A percentile compares a stretch with the other conserved stretches of the same genome.
phyloP scores from a whole-genome alignment of 2,888 invertebrate species.

The Unio delphinus region DNA sequence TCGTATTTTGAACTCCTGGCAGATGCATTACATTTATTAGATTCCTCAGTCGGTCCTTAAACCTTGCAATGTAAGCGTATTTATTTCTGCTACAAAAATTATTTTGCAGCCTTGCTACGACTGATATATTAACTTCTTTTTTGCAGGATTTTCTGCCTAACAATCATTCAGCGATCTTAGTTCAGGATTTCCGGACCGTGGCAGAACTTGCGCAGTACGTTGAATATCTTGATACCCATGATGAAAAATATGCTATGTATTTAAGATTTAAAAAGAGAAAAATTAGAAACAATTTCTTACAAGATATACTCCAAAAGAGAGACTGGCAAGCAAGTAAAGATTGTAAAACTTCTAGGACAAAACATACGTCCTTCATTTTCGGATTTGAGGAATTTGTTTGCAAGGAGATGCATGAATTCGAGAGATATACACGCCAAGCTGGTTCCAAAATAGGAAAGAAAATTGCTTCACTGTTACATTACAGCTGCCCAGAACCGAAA shows the following conservation, averaged over 20 bases:
- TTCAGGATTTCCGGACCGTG: slow-evolving; percentile 58
- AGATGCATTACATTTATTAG: no score
- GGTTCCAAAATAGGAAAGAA: slow-evolving; percentile 20
- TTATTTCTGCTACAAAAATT: no score
- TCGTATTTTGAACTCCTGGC: no score
- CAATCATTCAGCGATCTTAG: slow-evolving; percentile 56
- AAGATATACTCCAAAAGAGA: slow-evolving; percentile 37
- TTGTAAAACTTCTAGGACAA: slow-evolving; percentile 1
- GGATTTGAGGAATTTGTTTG: slow-evolving; percentile 66
- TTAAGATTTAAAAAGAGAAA: slow-evolving; percentile 47
- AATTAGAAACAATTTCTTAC: slow-evolving; percentile 49
- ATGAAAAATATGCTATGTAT: slow-evolving; percentile 55
- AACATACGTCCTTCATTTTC: slow-evolving; percentile 26
- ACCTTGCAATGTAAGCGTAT: no score
- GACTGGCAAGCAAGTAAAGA: slow-evolving; percentile 38
- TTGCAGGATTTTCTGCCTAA: slow-evolving; percentile 60
- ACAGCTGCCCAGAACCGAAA: slow-evolving; percentile 74
- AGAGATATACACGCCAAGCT: slow-evolving; percentile 32
- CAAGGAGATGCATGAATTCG: slow-evolving; percentile 44
- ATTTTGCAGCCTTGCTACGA: no score
- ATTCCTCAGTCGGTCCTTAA: no score
- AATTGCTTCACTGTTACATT: slow-evolving; percentile 67
- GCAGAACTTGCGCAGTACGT: slow-evolving; percentile 56
- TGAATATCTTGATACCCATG: slow-evolving; percentile 52
- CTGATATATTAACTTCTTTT: background rate